These are phyloP conservation scores for Scrobipalpa costella DNA, from an alignment of 2,888 invertebrate genomes.

Conservation along the genomic window DNA sequence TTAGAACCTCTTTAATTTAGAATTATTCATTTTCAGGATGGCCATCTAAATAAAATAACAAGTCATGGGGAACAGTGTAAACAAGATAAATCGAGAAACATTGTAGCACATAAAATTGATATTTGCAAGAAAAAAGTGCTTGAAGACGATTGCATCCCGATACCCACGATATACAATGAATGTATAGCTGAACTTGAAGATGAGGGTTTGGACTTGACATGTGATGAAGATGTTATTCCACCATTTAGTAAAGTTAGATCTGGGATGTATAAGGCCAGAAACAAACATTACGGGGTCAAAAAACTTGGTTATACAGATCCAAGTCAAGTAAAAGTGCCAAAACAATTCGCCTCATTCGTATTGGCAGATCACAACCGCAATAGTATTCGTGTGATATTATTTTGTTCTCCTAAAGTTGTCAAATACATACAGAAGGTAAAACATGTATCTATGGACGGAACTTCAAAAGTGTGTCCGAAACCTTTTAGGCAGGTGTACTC, in stretches of 20 bases:
- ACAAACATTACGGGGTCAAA: neutral
- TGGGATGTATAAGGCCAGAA: neutral
- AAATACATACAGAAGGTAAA: neutral
- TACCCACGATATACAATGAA: too few relatives aligned
- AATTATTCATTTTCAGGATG: too few relatives aligned
- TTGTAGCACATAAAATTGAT: too few relatives aligned
- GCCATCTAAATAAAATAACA: too few relatives aligned
- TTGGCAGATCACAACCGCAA: neutral
- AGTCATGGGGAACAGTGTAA: too few relatives aligned
- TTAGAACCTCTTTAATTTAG: too few relatives aligned
- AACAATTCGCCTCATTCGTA: neutral
- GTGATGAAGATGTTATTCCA: neutral
- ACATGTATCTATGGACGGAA: neutral
- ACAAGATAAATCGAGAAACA: too few relatives aligned
- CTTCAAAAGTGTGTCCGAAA: constrained; percentile 9
- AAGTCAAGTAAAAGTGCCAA: neutral
- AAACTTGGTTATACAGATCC: neutral
- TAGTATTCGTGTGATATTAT: neutral
- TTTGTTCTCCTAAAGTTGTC: neutral
- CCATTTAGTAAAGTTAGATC: neutral
- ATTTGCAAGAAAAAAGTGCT: too few relatives aligned
- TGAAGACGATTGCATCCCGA: too few relatives aligned
- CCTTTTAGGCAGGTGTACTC: constrained; percentile 7
- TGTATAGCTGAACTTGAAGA: too few relatives aligned
- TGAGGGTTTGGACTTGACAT: too few relatives aligned